phyloP scores from a whole-genome alignment of 2,113 vertebrate species.

The Numenius arquata region DNA sequence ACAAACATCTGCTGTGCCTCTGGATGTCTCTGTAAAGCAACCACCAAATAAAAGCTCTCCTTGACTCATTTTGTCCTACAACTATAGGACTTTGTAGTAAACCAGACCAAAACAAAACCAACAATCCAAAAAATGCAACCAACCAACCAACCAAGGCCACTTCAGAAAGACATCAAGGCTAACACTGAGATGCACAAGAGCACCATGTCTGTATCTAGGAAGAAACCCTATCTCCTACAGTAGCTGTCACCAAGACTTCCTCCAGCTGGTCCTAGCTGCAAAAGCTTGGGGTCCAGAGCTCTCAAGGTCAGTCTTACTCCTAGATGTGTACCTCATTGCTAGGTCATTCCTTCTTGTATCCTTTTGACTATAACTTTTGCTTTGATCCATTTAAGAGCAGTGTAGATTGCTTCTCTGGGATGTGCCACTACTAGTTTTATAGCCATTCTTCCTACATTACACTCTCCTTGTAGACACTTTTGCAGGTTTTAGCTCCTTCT shows the following conservation, averaged over 20 bases:
- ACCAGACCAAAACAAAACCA: not conserved
- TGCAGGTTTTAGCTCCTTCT: not conserved
- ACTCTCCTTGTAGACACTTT: not conserved
- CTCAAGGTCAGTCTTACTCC: not conserved
- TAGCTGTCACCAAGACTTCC: not conserved
- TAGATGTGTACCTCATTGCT: not conserved
- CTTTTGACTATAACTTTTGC: not conserved
- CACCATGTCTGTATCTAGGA: not conserved
- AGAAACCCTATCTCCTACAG: not conserved
- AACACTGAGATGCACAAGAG: not conserved
- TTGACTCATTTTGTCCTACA: not conserved
- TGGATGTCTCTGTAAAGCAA: not conserved
- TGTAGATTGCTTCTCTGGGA: not conserved
- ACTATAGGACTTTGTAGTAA: not conserved
- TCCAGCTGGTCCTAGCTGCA: not conserved
- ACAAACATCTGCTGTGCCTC: not conserved
- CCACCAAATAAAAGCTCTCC: fast-evolving
- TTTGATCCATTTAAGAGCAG: not conserved
- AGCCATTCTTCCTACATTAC: not conserved
- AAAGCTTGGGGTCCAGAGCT: not conserved
- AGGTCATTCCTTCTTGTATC: not conserved
- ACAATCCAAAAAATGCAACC: not conserved
- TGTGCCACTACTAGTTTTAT: not conserved
- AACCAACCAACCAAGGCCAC: not conserved
- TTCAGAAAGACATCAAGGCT: not conserved